Base-by-base conservation (phyloP, 2,888 invertebrate species). In the Romanomermis culicivorax region DNA sequence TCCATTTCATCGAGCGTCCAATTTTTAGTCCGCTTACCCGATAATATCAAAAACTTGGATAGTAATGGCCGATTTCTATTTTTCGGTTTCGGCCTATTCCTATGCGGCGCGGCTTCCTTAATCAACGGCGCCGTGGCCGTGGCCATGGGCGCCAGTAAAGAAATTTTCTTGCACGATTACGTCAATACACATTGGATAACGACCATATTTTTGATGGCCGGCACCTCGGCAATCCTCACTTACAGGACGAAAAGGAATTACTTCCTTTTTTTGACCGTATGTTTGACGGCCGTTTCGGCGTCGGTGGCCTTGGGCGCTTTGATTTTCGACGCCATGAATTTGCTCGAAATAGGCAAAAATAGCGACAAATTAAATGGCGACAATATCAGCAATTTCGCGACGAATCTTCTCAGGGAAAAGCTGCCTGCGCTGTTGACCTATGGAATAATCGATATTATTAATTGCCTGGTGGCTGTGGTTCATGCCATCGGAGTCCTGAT, bases 171-270 rank as follows among this genome's bases (percentile, higher is more conserved):
- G 2, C 42, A 52, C 24, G 20, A 48, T 26, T 56, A 30, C 53
- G 51, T 50, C 27, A 56, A 56, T 43, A 56, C 56, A 1, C 56
- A 56, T 53, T 56, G 56, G 56, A 45, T 56, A 17, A 53, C 56
- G 17, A 48, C 42, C n/a, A 36, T 53, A 11, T 56, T 42, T 36
- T n/a, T 56, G 2, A 49, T 56, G 25, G 48, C 48, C 42, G 56
- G 56, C 17, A 2, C 48, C 1, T 20, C 52, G 14, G 36, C 42
- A 11, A 17, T 49, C 25, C 25, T 52, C 29, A 17, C 20, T 1
- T 42, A 53, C 2, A 26, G 43, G 17, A 3, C 23, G 25, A 42
- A 42, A 20, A 42, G 11, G 29, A 25, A 54, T 2, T 55, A 49
- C 29, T 27, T 52, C 2, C 48, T 23, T 2, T 42, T 29, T n/a